Evolutionary conservation across 2,888 invertebrate species (phyloP).

Genomic region (Pammene fasciana): DNA sequence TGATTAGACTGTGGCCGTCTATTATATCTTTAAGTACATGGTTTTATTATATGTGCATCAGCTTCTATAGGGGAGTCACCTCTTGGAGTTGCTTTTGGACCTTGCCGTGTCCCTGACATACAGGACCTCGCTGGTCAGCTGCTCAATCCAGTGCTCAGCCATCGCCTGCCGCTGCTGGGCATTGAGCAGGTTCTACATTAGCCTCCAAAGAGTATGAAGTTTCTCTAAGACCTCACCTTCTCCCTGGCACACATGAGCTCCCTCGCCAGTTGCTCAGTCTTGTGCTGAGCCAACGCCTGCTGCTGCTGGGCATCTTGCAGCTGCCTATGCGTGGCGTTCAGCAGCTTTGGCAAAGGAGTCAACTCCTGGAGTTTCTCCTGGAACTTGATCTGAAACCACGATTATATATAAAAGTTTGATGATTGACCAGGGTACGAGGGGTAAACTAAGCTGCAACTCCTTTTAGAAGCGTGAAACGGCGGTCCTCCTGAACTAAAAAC

Average conservation of each 20-base stretch:
- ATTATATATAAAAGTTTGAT: too few species aligned
- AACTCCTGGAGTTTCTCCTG: slow-evolving; percentile 88
- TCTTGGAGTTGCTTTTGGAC: neutral
- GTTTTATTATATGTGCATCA: neutral
- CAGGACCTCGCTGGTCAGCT: too few species aligned
- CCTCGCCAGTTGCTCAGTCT: slow-evolving; percentile 85
- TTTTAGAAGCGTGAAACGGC: too few species aligned
- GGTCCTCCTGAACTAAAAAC: too few species aligned
- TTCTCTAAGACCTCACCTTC: slow-evolving; percentile 68
- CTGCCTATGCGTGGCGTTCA: slow-evolving; percentile 86
- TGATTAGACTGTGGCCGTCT: too few species aligned
- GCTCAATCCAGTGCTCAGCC: slow-evolving; percentile 85
- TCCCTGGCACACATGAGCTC: slow-evolving; percentile 86
- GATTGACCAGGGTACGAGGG: too few species aligned
- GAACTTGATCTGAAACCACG: slow-evolving; percentile 77
- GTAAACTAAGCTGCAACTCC: too few species aligned
- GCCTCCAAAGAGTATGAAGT: too few species aligned
- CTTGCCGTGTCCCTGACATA: slow-evolving; percentile 51
- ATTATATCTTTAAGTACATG: too few species aligned
- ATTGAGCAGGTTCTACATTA: neutral
- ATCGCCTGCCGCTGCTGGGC: slow-evolving; percentile 75
- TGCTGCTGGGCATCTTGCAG: slow-evolving; percentile 87
- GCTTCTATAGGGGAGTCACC: too few species aligned
- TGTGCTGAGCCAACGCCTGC: slow-evolving; percentile 86
- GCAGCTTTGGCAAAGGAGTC: slow-evolving; percentile 86